Conservation (phyloP, 2,888 invertebrate species). For the Phasia obesa region DNA sequence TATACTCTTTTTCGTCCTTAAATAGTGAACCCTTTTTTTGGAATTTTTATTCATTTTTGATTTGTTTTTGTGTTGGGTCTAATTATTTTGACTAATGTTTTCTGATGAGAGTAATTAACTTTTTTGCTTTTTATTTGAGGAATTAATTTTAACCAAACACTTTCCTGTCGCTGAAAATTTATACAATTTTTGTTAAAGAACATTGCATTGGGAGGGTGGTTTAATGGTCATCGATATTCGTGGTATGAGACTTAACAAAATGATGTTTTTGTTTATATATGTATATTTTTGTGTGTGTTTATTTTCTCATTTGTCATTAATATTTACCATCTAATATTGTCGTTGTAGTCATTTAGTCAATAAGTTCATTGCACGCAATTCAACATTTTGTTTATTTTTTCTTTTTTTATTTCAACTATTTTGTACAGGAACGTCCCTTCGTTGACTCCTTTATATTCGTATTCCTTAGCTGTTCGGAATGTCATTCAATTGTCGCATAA, state of each 20-base stretch:
- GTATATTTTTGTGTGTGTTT: neutral
- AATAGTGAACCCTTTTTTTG: conserved; percentile 56
- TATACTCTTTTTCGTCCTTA: conserved; percentile 9
- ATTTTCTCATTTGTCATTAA: conserved; percentile 50
- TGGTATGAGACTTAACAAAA: conserved; percentile 27
- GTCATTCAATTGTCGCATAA: conserved; percentile 56
- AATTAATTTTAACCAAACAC: conserved; percentile 59
- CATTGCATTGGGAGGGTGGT: conserved; percentile 36
- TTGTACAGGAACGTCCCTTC: conserved; percentile 7
- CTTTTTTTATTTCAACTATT: conserved; percentile 4
- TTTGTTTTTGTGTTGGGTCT: conserved; percentile 35
- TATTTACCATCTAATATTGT: conserved; percentile 53
- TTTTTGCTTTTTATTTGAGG: conserved; percentile 53
- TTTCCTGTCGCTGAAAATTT: conserved; percentile 25
- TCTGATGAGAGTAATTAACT: conserved; percentile 70
- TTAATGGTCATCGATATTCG: conserved; percentile 49
- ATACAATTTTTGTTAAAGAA: conserved; percentile 2
- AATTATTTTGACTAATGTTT: conserved; percentile 68
- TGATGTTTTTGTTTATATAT: conserved; percentile 11
- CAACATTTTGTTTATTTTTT: conserved; percentile 57
- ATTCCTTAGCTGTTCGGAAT: conserved; percentile 29
- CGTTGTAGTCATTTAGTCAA: conserved; percentile 67
- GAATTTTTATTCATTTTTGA: conserved; percentile 31
- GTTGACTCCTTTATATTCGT: neutral
- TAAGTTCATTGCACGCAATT: conserved; percentile 68